These are phyloP conservation scores for Polydrusus pterygomalis DNA, from an alignment of 2,888 invertebrate genomes.

Conservation along the genomic window DNA sequence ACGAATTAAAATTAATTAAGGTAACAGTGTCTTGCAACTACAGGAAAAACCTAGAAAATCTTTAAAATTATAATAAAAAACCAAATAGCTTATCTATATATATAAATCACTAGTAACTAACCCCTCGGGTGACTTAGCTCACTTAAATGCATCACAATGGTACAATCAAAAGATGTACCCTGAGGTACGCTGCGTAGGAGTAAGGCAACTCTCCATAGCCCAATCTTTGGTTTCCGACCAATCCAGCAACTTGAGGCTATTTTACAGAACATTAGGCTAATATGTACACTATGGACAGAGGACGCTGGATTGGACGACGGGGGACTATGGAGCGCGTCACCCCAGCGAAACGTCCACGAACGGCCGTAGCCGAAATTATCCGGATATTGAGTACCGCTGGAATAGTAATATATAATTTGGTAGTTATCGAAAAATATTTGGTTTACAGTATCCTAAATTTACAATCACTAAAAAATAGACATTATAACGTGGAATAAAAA, in stretches of 20 bases:
- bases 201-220: slow-evolving; percentile 41
- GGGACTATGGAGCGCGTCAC: slow-evolving; percentile 41
- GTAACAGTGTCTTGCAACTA: slow-evolving; percentile 17
- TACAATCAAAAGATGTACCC: slow-evolving; percentile 48
- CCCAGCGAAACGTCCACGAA: slow-evolving; percentile 55
- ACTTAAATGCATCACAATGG: slow-evolving; percentile 68
- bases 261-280: slow-evolving; percentile 50
- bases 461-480: slow-evolving; percentile 11
- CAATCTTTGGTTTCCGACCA: slow-evolving; percentile 70
- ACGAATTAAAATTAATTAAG: slow-evolving; percentile 14
- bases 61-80: slow-evolving; percentile 28
- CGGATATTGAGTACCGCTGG: slow-evolving; percentile 58
- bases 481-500: slow-evolving; percentile 26
- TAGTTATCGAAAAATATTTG: slow-evolving; percentile 15
- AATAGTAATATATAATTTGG: slow-evolving; percentile 55
- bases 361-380: slow-evolving; percentile 62
- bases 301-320: slow-evolving; percentile 48
- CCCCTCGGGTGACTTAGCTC: slow-evolving; percentile 67
- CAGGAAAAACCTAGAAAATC: slow-evolving; percentile 36
- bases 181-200: slow-evolving; percentile 48
- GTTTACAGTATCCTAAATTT: slow-evolving; percentile 27
- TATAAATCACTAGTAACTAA: slow-evolving; percentile 55
- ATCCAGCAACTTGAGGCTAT: slow-evolving; percentile 49
- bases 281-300: slow-evolving; percentile 55
- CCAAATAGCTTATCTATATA: slow-evolving; percentile 45